A percentile compares a stretch with the other conserved stretches of the same genome.
Evolutionary conservation across 1,140 invertebrate species (phyloP).

Genomic region (Cylas formicarius): DNA sequence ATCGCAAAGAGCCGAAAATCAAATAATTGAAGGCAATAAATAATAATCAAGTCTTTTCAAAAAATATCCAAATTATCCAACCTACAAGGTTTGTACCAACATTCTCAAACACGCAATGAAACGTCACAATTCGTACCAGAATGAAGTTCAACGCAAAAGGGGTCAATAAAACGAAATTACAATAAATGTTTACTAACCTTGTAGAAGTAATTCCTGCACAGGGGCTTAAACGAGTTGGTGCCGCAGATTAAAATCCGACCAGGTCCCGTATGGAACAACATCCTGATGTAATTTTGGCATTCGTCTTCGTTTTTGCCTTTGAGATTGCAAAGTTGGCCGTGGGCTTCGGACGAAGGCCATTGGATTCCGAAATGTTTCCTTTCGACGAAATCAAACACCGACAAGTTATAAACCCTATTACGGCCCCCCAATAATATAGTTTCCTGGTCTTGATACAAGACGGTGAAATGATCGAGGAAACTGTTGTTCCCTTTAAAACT

Average conservation of each 20-base stretch:
- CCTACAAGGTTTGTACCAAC: too few relatives aligned
- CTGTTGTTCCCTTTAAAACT: conserved; percentile 35
- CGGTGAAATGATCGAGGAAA: conserved; percentile 45
- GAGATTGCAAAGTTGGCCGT: conserved; percentile 74
- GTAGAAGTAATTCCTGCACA: conserved; percentile 71
- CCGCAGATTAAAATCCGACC: conserved; percentile 84
- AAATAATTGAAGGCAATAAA: too few relatives aligned
- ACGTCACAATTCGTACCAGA: not conserved
- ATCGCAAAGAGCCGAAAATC: too few relatives aligned
- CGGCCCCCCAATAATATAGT: conserved; percentile 51
- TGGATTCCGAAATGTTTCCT: conserved; percentile 49
- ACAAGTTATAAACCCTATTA: conserved; percentile 76
- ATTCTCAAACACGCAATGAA: too few relatives aligned
- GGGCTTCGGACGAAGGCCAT: conserved; percentile 76
- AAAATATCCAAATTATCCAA: too few relatives aligned
- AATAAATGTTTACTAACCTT: conserved; percentile 44
- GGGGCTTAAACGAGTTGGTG: conserved; percentile 93
- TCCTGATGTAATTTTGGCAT: conserved; percentile 94
- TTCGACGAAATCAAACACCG: conserved; percentile 62
- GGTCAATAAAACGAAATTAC: conserved; percentile 17
- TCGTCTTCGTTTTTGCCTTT: conserved; percentile 85
- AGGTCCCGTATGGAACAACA: conserved; percentile 64
- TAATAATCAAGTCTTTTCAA: too few relatives aligned
- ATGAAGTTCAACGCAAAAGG: conserved; percentile 13
- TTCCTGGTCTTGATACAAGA: conserved; percentile 47